Evolutionary conservation across 2,888 invertebrate species (phyloP).

Genomic region (Ormyrus nitidulus): DNA sequence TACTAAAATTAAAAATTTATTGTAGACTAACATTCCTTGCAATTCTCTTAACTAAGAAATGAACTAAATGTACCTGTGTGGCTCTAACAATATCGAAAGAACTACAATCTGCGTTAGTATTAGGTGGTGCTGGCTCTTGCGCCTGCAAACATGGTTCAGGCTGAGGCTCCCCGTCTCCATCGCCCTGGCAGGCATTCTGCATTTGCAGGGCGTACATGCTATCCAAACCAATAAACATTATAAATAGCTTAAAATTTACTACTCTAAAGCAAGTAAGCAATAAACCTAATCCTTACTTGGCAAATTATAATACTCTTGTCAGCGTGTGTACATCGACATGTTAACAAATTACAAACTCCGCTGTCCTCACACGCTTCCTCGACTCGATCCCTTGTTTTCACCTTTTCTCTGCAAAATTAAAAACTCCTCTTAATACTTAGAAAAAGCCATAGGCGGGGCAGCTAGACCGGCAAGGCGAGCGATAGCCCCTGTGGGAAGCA

Average conservation of each 20-base stretch:
- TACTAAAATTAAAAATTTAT: constrained; percentile 77
- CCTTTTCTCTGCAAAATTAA: neutral
- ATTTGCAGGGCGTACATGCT: constrained; percentile 73
- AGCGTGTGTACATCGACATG: constrained; percentile 38
- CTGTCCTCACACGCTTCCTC: neutral
- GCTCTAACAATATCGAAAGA: constrained; percentile 95
- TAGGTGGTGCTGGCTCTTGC: constrained; percentile 67
- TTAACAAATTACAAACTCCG: constrained; percentile 8
- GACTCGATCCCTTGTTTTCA: neutral
- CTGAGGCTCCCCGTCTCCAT: constrained; percentile 69
- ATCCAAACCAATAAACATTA: neutral
- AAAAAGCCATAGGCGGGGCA: neutral
- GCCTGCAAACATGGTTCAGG: constrained; percentile 63
- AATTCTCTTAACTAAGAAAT: too few relatives aligned
- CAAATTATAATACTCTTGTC: neutral
- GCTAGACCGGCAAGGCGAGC: constrained; percentile 5
- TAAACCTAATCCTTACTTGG: constrained; percentile 20
- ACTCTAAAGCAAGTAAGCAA: neutral
- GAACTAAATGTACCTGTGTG: constrained; percentile 82
- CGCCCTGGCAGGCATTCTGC: constrained; percentile 72
- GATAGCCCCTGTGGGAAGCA: neutral
- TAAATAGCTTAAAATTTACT: too few relatives aligned
- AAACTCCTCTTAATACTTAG: neutral
- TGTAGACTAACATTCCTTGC: too few relatives aligned
- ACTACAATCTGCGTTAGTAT: constrained; percentile 81